Conservation (phyloP, 2,888 invertebrate genomes). For the Synergus gifuensis region DNA sequence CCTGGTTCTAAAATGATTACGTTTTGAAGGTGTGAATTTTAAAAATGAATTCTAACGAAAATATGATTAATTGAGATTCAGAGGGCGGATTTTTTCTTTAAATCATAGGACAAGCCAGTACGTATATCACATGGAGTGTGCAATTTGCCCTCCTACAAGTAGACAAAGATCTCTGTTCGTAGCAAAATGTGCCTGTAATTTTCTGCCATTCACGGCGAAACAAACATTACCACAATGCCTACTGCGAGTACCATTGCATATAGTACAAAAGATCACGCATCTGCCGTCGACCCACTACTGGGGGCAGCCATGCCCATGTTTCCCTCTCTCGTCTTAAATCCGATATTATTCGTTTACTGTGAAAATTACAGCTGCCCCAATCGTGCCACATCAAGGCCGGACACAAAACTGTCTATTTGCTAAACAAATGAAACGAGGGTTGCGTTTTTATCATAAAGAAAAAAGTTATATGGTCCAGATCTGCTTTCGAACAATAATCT, state of each 20-base stretch:
- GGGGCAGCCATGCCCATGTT: constrained; percentile 34
- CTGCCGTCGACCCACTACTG: constrained; percentile 46
- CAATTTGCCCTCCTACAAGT: constrained; percentile 33
- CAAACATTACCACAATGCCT: constrained; percentile 53
- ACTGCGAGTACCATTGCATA: constrained; percentile 48
- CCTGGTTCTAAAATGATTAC: too few species aligned
- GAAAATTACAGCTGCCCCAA: constrained; percentile 33
- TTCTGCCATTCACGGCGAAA: constrained; percentile 53
- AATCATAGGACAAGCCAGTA: not conserved
- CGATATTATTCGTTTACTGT: constrained; percentile 37
- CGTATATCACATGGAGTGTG: constrained; percentile 2
- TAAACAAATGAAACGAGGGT: constrained; percentile 15
- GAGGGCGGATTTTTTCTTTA: not conserved
- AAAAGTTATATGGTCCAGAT: not conserved
- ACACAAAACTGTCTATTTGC: constrained; percentile 23
- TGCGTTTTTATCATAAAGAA: not conserved
- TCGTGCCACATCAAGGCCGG: constrained; percentile 1
- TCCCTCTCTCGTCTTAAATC: constrained; percentile 26
- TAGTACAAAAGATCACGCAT: constrained; percentile 55
- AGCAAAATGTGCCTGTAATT: constrained; percentile 50
- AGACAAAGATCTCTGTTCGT: constrained; percentile 18
- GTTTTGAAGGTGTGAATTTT: too few species aligned
- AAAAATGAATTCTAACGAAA: not conserved
- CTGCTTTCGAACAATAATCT: not conserved
- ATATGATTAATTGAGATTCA: not conserved